Evolutionary conservation across 2,888 invertebrate species (phyloP).

Genomic region (Chrysomela aeneicollis): DNA sequence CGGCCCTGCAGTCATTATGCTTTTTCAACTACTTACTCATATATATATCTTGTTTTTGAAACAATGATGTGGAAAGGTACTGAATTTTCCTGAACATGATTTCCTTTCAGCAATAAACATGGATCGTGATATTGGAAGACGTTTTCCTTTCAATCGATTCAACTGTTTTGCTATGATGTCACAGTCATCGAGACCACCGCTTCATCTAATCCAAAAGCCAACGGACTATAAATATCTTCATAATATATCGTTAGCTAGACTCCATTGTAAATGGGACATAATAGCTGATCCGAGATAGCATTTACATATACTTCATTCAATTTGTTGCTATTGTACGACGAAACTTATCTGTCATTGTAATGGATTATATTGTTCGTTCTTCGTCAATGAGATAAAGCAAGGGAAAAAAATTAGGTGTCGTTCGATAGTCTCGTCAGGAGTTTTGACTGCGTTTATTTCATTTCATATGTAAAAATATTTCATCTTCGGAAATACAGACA

Average conservation of each 20-base stretch:
- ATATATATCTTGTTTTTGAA: too few species aligned
- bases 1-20: too few species aligned
- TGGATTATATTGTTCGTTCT: conserved; percentile 25
- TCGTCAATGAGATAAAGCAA: neutral
- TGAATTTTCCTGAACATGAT: too few species aligned
- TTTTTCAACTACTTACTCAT: too few species aligned
- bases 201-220: neutral
- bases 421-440: conserved; percentile 25
- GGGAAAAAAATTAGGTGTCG: conserved; percentile 39
- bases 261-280: conserved; percentile 27
- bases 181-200: neutral
- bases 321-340: conserved; percentile 26
- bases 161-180: neutral
- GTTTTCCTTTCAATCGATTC: neutral
- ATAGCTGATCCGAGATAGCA: conserved; percentile 24
- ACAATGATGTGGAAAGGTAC: too few species aligned
- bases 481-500: too few species aligned
- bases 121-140: neutral
- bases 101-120: neutral
- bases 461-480: too few species aligned
- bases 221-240: conserved; percentile 28
- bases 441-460: neutral
- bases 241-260: conserved; percentile 33
- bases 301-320: conserved; percentile 33
- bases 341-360: conserved; percentile 2